Conservation (phyloP, 2,888 invertebrate genomes). For the Torymus aiolomorphi region DNA sequence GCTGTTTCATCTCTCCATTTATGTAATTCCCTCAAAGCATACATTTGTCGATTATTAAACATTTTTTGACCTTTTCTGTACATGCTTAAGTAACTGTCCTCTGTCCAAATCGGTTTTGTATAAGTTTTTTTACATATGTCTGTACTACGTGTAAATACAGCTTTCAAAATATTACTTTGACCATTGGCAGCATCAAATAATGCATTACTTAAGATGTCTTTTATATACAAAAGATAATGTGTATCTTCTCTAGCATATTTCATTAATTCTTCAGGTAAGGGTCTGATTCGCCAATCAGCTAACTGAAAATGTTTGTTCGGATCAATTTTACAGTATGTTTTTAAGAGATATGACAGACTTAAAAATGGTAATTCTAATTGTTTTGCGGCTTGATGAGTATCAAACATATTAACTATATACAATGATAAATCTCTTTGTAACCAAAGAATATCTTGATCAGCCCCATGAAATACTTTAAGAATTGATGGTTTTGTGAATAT, state of each 20-base stretch:
- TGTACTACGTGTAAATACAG: constrained; percentile 85
- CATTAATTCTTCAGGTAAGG: constrained; percentile 87
- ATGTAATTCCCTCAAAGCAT: constrained; percentile 88
- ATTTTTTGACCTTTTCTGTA: constrained; percentile 86
- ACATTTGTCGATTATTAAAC: constrained; percentile 91
- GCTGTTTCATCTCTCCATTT: constrained; percentile 93
- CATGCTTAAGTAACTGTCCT: constrained; percentile 85
- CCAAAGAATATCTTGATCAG: constrained; percentile 92
- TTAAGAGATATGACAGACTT: constrained; percentile 87
- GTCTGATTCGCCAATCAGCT: constrained; percentile 82
- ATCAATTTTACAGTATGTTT: constrained; percentile 85
- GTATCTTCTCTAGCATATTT: constrained; percentile 95
- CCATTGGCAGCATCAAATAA: constrained; percentile 83
- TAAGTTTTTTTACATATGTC: constrained; percentile 88
- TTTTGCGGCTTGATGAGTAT: constrained; percentile 93
- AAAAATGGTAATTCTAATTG: constrained; percentile 82
- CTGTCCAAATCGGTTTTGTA: constrained; percentile 84
- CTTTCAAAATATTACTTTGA: constrained; percentile 80
- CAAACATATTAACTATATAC: constrained; percentile 97
- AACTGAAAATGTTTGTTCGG: constrained; percentile 94
- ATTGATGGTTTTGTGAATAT: constrained; percentile 93
- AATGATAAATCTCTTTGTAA: constrained; percentile 95
- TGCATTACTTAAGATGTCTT: constrained; percentile 86
- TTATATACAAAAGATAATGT: constrained; percentile 94
- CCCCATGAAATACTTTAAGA: constrained; percentile 96